phyloP scores from a whole-genome alignment of 1,140 invertebrate genomes.

The Drosophila sp. region DNA sequence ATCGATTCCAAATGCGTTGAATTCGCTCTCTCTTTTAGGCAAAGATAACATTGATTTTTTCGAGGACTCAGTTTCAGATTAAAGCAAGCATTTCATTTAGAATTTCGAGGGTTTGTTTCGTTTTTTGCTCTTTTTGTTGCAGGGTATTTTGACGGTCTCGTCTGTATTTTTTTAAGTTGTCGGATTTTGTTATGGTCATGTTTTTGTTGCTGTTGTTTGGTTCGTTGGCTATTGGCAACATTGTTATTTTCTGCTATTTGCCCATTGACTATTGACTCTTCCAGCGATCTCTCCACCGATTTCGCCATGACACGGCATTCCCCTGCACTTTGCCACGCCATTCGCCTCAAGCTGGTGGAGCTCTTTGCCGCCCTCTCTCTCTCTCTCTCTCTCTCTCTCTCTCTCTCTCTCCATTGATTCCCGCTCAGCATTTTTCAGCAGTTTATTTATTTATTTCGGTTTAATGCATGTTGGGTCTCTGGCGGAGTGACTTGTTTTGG shows the following conservation, averaged over 20 bases:
- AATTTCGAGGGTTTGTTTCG: background rate
- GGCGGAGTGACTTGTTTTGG: conserved; percentile 21
- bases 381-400: conserved; percentile 28
- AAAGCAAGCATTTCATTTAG: no score
- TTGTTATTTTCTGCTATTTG: conserved; percentile 80
- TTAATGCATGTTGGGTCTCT: conserved; percentile 66
- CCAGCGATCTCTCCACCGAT: conserved; percentile 17
- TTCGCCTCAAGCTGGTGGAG: background rate
- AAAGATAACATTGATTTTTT: no score
- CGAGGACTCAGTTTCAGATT: no score
- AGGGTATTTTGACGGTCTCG: conserved; percentile 11
- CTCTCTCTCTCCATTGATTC: conserved; percentile 30
- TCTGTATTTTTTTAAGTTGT: conserved; percentile 40
- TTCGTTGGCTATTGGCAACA: conserved; percentile 79
- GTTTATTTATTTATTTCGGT: conserved; percentile 79
- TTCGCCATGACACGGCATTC: background rate
- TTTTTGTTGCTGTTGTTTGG: conserved; percentile 67
- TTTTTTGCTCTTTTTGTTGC: background rate
- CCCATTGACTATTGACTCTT: conserved; percentile 70
- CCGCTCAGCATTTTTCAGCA: conserved; percentile 50
- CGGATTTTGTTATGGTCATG: conserved; percentile 24
- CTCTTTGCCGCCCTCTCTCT: conserved; percentile 2
- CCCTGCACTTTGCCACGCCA: conserved; percentile 19
- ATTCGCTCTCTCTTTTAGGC: no score
- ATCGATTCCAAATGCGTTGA: no score